A percentile compares a stretch with the other conserved stretches of the same genome.
Conservation (phyloP, 1,140 invertebrate species). For the Eurytemora carolleeae region DNA sequence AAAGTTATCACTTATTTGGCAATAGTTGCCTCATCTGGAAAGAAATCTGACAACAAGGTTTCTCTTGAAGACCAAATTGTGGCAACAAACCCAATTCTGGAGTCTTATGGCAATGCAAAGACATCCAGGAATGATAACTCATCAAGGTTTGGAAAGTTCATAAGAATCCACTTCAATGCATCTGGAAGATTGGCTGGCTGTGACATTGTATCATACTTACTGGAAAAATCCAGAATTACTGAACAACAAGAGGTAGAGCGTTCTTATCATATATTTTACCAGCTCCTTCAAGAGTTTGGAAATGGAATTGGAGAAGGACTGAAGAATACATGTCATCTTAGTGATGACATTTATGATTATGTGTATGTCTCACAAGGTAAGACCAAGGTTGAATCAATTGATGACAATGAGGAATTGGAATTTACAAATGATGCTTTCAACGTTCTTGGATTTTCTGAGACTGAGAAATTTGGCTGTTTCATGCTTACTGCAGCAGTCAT, state of each 20-base stretch:
- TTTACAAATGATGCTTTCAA: conserved; percentile 86
- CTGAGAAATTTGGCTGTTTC: conserved; percentile 91
- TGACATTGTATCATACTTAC: conserved; percentile 33
- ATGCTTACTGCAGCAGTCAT: conserved; percentile 91
- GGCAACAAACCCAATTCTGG: conserved; percentile 45
- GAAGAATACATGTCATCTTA: conserved; percentile 58
- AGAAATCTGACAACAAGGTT: conserved; percentile 39
- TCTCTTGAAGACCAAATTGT: conserved; percentile 87
- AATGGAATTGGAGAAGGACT: conserved; percentile 35
- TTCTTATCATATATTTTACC: conserved; percentile 19
- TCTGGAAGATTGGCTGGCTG: conserved; percentile 34
- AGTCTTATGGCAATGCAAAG: conserved; percentile 35
- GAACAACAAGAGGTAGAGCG: conserved; percentile 26
- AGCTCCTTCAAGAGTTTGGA: conserved; percentile 17
- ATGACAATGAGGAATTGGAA: conserved; percentile 50
- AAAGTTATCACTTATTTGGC: conserved; percentile 46
- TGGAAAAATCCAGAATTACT: conserved; percentile 32
- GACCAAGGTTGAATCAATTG: conserved; percentile 47
- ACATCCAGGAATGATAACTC: conserved; percentile 36
- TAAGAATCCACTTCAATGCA: conserved; percentile 35
- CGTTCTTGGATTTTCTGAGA: conserved; percentile 82
- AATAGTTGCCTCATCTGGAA: conserved; percentile 32
- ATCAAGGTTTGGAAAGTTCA: conserved; percentile 34
- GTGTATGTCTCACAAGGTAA: conserved; percentile 53
- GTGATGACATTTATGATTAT: conserved; percentile 50